Evolutionary conservation across 2,797 vertebrate species (phyloP).

Genomic region (Pseudomugil tenellus): DNA sequence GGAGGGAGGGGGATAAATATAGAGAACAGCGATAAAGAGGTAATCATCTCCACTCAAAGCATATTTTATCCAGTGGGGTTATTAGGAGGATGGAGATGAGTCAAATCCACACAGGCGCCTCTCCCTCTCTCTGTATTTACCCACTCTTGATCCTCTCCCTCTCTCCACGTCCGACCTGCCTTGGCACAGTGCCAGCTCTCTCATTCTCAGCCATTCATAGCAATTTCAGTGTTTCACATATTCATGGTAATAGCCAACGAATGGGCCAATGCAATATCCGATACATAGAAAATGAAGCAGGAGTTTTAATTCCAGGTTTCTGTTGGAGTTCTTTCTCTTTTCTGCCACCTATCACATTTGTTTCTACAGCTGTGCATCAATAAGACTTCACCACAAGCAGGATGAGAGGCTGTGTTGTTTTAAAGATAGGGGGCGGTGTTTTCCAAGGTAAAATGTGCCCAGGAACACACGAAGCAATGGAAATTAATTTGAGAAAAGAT

Average conservation of each 20-base stretch:
- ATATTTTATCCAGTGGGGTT: conserved; percentile 73
- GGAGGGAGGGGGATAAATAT: conserved; percentile 50
- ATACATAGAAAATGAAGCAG: conserved; percentile 56
- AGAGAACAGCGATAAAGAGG: conserved; percentile 72
- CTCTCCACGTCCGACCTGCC: conserved; percentile 50
- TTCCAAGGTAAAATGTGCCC: conserved; percentile 67
- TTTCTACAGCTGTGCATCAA: conserved; percentile 15
- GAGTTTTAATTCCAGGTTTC: conserved; percentile 68
- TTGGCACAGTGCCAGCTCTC: conserved; percentile 47
- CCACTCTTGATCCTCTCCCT: conserved; percentile 54
- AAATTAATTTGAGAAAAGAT: conserved; percentile 1
- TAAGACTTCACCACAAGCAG: background rate
- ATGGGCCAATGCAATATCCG: conserved; percentile 43
- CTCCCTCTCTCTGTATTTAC: conserved; percentile 44
- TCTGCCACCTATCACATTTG: conserved; percentile 32
- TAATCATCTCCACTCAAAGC: conserved; percentile 75
- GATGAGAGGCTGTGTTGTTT: conserved; percentile 27
- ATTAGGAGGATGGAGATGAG: conserved; percentile 71
- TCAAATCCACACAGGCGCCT: conserved; percentile 55
- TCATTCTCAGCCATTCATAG: conserved; percentile 57
- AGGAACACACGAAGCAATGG: background rate
- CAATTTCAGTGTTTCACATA: conserved; percentile 67
- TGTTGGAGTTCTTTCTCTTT: conserved; percentile 21
- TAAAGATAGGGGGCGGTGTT: conserved; percentile 82
- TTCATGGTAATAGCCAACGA: conserved; percentile 74